phyloP scores from a whole-genome alignment of 2,888 invertebrate genomes.

The Sepioteuthis lessoniana region DNA sequence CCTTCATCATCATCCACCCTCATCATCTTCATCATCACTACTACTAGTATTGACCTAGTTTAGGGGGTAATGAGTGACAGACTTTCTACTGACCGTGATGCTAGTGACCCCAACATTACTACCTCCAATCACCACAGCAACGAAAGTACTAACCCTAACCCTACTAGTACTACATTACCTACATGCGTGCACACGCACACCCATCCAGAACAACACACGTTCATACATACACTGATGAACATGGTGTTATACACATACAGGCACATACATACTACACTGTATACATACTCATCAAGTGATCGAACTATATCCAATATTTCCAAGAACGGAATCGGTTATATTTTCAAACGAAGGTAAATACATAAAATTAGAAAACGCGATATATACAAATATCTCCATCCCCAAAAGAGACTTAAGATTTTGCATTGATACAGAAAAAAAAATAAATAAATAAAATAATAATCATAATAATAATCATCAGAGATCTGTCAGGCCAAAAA shows the following conservation, averaged over 20 bases:
- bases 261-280: not conserved
- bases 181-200: not conserved
- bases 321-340: not conserved
- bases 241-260: not conserved
- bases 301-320: not conserved
- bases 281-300: not conserved
- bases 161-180: not conserved
- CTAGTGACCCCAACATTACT: conserved; percentile 4
- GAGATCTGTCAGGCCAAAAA: too few species aligned
- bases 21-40: not conserved
- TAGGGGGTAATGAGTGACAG: conserved; percentile 14
- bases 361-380: too few species aligned
- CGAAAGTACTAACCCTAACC: not conserved
- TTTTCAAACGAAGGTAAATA: not conserved
- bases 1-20: too few species aligned
- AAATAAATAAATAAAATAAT: not conserved
- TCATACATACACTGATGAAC: too few species aligned
- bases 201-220: not conserved
- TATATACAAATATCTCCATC: too few species aligned
- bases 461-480: too few species aligned
- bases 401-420: too few species aligned
- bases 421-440: not conserved
- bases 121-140: not conserved
- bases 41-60: conserved; percentile 15
- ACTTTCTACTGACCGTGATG: conserved; percentile 33